These are phyloP conservation scores for Siniperca undulata DNA, from an alignment of 2,797 vertebrate species.

Conservation along the genomic window DNA sequence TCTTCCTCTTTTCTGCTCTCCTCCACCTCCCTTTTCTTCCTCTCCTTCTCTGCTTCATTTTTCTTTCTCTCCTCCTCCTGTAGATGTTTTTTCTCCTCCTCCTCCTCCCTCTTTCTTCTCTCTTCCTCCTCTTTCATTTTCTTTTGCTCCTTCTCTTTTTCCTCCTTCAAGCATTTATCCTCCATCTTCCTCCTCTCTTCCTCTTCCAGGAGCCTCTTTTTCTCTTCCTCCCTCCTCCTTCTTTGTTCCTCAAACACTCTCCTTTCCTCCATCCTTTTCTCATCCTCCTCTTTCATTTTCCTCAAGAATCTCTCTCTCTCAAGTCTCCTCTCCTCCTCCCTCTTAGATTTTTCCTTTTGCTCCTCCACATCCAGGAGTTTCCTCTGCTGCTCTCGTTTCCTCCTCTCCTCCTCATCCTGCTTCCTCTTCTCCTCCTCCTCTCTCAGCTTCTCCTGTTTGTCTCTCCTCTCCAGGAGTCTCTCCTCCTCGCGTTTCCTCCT, in stretches of 20 bases:
- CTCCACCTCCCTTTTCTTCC: slow-evolving; percentile 26
- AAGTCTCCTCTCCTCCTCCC: slow-evolving; percentile 63
- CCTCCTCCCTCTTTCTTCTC: neutral
- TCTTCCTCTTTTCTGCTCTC: slow-evolving; percentile 18
- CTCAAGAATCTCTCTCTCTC: slow-evolving; percentile 63
- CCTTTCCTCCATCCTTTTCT: slow-evolving; percentile 45
- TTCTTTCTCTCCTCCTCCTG: slow-evolving; percentile 29
- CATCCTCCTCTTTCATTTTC: slow-evolving; percentile 64
- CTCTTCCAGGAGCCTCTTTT: slow-evolving; percentile 47
- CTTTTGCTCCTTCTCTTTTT: slow-evolving; percentile 35
- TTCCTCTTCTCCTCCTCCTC: slow-evolving; percentile 56
- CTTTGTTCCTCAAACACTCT: slow-evolving; percentile 55
- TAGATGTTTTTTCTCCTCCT: neutral
- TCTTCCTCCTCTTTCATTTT: slow-evolving; percentile 42
- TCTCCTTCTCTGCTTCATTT: neutral
- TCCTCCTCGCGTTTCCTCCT: slow-evolving; percentile 62
- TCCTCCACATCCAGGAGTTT: slow-evolving; percentile 40
- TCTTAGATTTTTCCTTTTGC: slow-evolving; percentile 51
- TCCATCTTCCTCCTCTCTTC: slow-evolving; percentile 54
- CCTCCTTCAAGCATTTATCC: slow-evolving; percentile 37
- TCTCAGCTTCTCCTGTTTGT: slow-evolving; percentile 58
- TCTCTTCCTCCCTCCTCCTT: slow-evolving; percentile 60
- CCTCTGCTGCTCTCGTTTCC: slow-evolving; percentile 53
- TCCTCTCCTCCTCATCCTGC: slow-evolving; percentile 34
- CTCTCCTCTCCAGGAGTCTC: slow-evolving; percentile 65